Conservation (phyloP, 1,140 invertebrate species). For the Tigriopus japonicus region DNA sequence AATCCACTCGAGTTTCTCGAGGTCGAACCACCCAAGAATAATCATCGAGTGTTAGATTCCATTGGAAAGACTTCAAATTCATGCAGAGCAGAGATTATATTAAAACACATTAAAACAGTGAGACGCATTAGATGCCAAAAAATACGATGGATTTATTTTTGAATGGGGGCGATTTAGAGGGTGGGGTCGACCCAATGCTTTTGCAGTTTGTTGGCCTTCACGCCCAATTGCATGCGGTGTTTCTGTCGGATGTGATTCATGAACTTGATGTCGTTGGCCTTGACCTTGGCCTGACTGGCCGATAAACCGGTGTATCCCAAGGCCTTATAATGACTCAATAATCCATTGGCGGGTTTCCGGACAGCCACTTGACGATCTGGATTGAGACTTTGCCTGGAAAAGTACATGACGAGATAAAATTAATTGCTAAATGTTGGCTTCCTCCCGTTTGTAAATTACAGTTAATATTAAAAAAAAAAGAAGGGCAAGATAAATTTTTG, state of each 20-base stretch:
- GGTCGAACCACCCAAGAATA: too few species aligned
- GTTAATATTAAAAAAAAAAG: too few species aligned
- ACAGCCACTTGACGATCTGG: conserved; percentile 31
- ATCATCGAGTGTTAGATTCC: too few species aligned
- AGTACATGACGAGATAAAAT: conserved; percentile 26
- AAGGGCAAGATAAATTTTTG: too few species aligned
- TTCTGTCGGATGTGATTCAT: conserved; percentile 12
- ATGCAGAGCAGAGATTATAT: neutral
- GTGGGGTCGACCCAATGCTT: conserved; percentile 14
- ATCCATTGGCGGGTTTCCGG: conserved; percentile 22
- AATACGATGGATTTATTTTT: neutral
- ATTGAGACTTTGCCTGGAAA: conserved; percentile 55
- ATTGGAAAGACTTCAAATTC: neutral
- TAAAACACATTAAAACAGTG: neutral
- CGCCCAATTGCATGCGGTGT: conserved; percentile 13
- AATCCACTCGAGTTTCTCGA: too few species aligned
- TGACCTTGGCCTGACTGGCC: neutral
- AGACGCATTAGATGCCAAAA: neutral
- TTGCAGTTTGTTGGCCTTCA: conserved; percentile 16
- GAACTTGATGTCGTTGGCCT: conserved; percentile 14
- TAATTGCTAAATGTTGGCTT: too few species aligned
- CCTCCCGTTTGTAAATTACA: too few species aligned
- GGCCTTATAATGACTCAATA: conserved; percentile 11
- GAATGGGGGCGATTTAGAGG: neutral
- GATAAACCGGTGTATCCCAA: conserved; percentile 16